These are phyloP conservation scores for Leptinotarsa texana DNA, from an alignment of 1,140 invertebrate species.

Conservation along the genomic window DNA sequence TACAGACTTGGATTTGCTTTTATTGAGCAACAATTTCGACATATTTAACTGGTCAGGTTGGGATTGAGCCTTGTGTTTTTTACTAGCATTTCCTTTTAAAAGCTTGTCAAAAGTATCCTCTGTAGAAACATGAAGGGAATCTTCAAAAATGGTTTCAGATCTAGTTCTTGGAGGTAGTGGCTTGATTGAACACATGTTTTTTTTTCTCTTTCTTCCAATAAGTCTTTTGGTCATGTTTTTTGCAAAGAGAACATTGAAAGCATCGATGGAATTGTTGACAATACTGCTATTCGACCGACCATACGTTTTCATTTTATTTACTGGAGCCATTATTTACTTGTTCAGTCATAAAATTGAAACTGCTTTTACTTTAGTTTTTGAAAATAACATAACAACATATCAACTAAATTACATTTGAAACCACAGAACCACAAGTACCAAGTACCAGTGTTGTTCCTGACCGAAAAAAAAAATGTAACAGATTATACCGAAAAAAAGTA, in stretches of 20 bases:
- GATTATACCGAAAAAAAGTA: no score
- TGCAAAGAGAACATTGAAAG: constrained; percentile 16
- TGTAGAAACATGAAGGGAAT: constrained; percentile 4
- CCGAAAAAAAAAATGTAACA: no score
- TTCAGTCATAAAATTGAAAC: neutral
- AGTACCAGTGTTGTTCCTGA: no score
- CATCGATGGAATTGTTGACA: constrained; percentile 15
- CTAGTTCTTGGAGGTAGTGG: neutral
- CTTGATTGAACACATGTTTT: neutral
- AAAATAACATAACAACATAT: no score
- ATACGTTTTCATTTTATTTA: constrained; percentile 19
- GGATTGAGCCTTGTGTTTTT: neutral
- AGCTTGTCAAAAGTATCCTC: constrained; percentile 16
- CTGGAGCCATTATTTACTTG: constrained; percentile 3
- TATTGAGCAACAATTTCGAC: neutral
- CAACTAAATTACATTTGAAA: no score
- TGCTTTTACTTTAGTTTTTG: no score
- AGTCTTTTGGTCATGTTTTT: constrained; percentile 20
- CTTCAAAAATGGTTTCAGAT: neutral
- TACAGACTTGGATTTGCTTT: neutral
- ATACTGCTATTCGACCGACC: constrained; percentile 6
- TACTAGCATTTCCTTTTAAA: neutral
- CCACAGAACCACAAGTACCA: no score
- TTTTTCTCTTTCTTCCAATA: constrained; percentile 7
- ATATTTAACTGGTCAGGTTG: neutral